phyloP scores from a whole-genome alignment of 2,113 vertebrate species.

The Apus apus region DNA sequence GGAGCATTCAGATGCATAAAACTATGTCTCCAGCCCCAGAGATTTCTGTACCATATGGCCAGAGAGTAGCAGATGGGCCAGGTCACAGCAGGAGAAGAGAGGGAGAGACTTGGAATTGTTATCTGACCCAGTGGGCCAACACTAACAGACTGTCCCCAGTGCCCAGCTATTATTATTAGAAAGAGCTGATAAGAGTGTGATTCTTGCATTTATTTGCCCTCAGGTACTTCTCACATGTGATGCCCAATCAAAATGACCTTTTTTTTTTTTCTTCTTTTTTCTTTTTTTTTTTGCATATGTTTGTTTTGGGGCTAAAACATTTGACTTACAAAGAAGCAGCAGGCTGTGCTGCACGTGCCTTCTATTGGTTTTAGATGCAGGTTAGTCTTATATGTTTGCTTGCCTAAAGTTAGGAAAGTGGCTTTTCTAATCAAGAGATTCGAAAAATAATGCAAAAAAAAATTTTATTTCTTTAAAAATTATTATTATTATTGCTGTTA shows the following conservation, averaged over 20 bases:
- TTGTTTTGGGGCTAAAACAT: not conserved
- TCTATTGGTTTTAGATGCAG: not conserved
- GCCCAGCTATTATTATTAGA: slow-evolving; percentile 36
- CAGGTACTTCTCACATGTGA: slow-evolving; percentile 50
- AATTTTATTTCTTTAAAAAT: too few species aligned
- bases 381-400: not conserved
- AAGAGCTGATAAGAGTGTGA: slow-evolving; percentile 23
- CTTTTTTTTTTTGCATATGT: not conserved
- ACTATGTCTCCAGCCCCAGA: slow-evolving; percentile 11
- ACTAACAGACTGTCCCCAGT: slow-evolving; percentile 38
- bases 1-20: slow-evolving; percentile 54
- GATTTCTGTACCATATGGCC: slow-evolving; percentile 69
- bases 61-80: slow-evolving; percentile 74
- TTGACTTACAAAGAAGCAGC: not conserved
- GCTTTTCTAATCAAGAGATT: not conserved
- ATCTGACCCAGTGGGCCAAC: slow-evolving; percentile 56
- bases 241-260: not conserved
- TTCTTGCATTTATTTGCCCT: slow-evolving; percentile 39
- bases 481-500: not conserved
- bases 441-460: not conserved
- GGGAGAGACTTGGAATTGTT: slow-evolving; percentile 33
- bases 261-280: not conserved
- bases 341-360: not conserved
- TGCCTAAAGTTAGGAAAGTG: not conserved
- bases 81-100: slow-evolving; percentile 69